Conservation (phyloP, 2,113 vertebrate species). For the Gasterosteus nipponicus region DNA sequence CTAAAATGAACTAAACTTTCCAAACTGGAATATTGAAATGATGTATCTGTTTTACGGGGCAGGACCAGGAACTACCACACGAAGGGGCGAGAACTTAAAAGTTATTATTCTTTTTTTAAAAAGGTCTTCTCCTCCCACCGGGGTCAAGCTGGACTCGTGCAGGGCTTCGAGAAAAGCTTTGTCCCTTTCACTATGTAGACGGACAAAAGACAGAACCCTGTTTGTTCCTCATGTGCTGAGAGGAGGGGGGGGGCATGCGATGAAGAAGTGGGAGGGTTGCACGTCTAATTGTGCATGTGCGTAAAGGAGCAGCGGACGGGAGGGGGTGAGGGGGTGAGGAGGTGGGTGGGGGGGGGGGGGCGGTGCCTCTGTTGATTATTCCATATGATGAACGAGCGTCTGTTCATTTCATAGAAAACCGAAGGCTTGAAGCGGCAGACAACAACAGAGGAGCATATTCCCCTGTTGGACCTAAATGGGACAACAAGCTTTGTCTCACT, state of each 20-base stretch:
- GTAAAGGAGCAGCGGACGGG: constrained; percentile 7
- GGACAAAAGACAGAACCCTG: constrained; percentile 74
- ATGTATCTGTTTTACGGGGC: constrained; percentile 63
- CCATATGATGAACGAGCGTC: constrained; percentile 76
- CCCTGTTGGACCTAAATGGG: constrained; percentile 32
- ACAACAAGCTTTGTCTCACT: constrained; percentile 16
- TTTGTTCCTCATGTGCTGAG: constrained; percentile 60
- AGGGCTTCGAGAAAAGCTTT: constrained; percentile 67
- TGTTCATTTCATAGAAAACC: constrained; percentile 67
- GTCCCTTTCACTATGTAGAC: constrained; percentile 62
- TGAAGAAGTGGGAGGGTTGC: constrained; percentile 63
- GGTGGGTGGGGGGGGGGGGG: constrained; percentile 42
- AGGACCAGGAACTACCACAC: constrained; percentile 47
- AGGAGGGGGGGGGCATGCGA: constrained; percentile 39
- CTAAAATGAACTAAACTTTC: constrained; percentile 63
- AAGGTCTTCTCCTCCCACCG: constrained; percentile 40
- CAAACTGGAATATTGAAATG: constrained; percentile 60
- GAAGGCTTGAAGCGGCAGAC: constrained; percentile 48
- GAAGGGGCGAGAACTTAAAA: constrained; percentile 24
- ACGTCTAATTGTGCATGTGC: constrained; percentile 62
- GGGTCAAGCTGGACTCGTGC: constrained; percentile 64
- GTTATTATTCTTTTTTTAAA: constrained; percentile 52
- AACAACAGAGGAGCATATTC: constrained; percentile 32
- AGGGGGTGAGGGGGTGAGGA: constrained; percentile 44
- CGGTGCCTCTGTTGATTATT: constrained; percentile 68